Percentiles rank a stretch among this genome's conserved stretches.
phyloP scores from a whole-genome alignment of 2,797 vertebrate species.

The Nothura maculosa region DNA sequence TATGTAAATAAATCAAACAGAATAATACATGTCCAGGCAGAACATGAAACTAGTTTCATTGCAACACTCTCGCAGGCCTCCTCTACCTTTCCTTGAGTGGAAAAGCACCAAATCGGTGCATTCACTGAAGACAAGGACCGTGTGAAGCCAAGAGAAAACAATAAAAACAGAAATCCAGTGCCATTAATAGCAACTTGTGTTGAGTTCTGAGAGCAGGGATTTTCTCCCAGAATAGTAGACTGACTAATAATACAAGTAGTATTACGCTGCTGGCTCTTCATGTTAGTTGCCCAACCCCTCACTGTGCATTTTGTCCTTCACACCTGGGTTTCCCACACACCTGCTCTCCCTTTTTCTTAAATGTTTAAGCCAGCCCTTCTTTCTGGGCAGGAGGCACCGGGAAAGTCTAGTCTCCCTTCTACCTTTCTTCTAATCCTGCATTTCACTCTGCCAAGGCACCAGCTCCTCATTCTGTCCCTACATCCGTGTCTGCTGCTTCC shows the following conservation, averaged over 20 bases:
- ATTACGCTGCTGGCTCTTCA: neutral
- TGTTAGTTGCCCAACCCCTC: neutral
- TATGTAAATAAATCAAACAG: neutral
- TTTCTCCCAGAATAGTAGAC: neutral
- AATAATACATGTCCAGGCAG: neutral
- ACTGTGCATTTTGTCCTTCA: neutral
- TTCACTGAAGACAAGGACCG: too few relatives aligned
- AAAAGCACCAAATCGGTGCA: neutral
- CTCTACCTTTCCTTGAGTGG: neutral
- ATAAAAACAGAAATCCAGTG: neutral
- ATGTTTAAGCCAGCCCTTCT: conserved; percentile 74
- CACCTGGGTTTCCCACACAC: conserved; percentile 8
- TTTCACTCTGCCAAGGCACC: conserved; percentile 58
- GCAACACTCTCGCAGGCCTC: neutral
- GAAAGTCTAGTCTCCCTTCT: conserved; percentile 50
- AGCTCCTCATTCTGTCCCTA: conserved; percentile 62
- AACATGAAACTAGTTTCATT: neutral
- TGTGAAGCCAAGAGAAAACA: neutral
- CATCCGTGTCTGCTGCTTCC: conserved; percentile 68
- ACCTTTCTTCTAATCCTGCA: conserved; percentile 62
- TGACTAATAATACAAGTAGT: neutral
- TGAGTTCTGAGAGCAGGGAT: neutral
- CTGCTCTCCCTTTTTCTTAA: conserved; percentile 68
- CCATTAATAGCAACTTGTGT: neutral
- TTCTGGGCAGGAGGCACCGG: conserved; percentile 37